Base-by-base conservation (phyloP, 2,888 invertebrate genomes). In the Dryadula phaetusa region DNA sequence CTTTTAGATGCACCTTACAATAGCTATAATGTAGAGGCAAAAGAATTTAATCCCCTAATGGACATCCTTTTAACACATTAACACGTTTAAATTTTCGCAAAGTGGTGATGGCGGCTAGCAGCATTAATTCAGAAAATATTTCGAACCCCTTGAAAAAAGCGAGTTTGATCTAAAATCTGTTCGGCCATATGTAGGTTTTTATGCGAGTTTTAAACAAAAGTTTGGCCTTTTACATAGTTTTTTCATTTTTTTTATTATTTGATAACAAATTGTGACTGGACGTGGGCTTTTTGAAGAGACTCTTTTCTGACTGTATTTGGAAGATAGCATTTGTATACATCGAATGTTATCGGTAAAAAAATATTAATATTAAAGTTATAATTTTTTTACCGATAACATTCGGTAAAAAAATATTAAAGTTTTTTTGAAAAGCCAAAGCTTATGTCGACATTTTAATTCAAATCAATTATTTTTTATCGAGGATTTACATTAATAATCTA, bases 11-110 rank as follows among this genome's bases (percentile, higher is more conserved):
- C 64, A 71, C 61, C 64, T 69, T 62, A 69, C 63, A 68, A 40
- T 10, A 65, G 54, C 54, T 53, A 74, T 82, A 82, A 81, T 79
- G 79, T 79, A 77, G 70, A 78, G 79, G 81, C 81, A 76, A 82
- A 82, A 82, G 80, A 82, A 80, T 82, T 82, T 82, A 82, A 79
- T 81, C 77, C 77, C 77, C 81, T 86, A 87, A 86, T 86, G 87
- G 86, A 83, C 83, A 82, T 81, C 85, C 85, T 82, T 84, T 82
- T 81, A 83, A 82, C 81, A 83, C 83, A 85, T 85, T 85, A 85
- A 85, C 82, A 83, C 84, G 82, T 83, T 85, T 84, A 82, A 85
- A 85, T 83, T 58, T 60, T 83, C 78, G 76, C 74, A 75, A 77
- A 79, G 75, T 75, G 77, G 70, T 60, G 76, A 72, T 66, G 72